Evolutionary conservation across 2,113 vertebrate species (phyloP), one percentile per base, ranked within the genome.

Genomic region (Corythoichthys haematopterus): DNA sequence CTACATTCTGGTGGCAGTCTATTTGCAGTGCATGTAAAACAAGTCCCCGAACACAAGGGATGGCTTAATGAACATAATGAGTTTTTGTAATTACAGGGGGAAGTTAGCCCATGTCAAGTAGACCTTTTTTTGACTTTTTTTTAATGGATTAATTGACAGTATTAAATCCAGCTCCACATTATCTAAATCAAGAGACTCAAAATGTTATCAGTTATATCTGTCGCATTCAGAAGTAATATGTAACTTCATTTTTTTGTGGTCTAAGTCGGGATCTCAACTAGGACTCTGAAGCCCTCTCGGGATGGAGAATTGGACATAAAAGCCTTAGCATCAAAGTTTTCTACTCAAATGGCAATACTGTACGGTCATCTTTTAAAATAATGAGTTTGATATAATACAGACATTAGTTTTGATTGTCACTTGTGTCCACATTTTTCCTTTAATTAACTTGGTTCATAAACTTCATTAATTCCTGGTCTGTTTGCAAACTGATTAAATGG

Each of bases 21-120:
- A 82, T 73, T 80, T 85, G 85, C 77, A 80, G 70, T 66, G 58
- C 79, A 65, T 86, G 84, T 88, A 77, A 85, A 91, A 84, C 87
- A 89, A 88, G 85, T 89, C 85, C 82, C 87, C 37, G 47, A 84
- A 85, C 85, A 79, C 84, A 76, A 65, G 61, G 68, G 78, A 84
- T 86, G 82, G 87, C 81, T 89, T 88, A 86, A 88, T 90, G 83
- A 88, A 89, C 85, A 81, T 91, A 90, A 91, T 88, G 85, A 88
- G 89, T 81, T 89, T 91, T 90, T 84, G 74, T 87, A 87, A 89
- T 91, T 84, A 88, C 84, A 82, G 67, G 79, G 80, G 71, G 78
- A 86, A 79, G 86, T 87, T 87, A 80, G 78, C 80, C 71, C 79
- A 70, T 89, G 85, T 90, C 87, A 88, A 90, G 88, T 85, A 76